phyloP scores from a whole-genome alignment of 2,888 invertebrate species.

The Trisateles emortualis region DNA sequence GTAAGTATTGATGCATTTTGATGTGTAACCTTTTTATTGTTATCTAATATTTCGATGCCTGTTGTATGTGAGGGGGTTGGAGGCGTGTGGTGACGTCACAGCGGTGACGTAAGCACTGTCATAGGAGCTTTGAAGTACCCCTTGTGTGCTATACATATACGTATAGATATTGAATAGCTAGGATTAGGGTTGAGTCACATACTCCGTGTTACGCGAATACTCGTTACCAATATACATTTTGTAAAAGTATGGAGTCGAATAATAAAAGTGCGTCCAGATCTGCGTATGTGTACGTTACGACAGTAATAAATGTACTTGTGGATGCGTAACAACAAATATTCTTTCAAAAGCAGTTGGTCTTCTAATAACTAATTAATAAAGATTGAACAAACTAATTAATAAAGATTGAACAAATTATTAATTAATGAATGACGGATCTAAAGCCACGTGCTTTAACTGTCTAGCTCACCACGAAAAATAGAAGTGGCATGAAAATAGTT shows the following conservation, averaged over 20 bases:
- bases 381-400: too few species aligned
- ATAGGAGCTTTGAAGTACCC: constrained; percentile 1
- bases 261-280: not conserved
- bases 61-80: constrained; percentile 37
- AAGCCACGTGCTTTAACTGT: too few species aligned
- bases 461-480: too few species aligned
- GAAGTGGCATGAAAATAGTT: too few species aligned
- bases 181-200: not conserved
- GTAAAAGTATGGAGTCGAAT: too few species aligned
- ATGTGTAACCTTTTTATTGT: constrained; percentile 56
- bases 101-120: not conserved
- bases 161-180: constrained; percentile 1
- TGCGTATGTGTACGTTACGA: not conserved
- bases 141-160: not conserved
- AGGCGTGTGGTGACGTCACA: constrained; percentile 33
- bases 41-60: constrained; percentile 54
- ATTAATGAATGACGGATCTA: too few species aligned
- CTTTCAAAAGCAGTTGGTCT: too few species aligned
- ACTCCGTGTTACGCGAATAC: too few species aligned
- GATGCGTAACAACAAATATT: too few species aligned
- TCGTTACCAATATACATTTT: too few species aligned
- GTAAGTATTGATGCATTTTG: constrained; percentile 57
- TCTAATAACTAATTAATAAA: too few species aligned
- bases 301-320: not conserved
- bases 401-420: too few species aligned